Percentiles rank a stretch among this genome's conserved stretches.
These are phyloP conservation scores for Danaus plexippus DNA, from an alignment of 1,140 invertebrate species.

Conservation along the genomic window DNA sequence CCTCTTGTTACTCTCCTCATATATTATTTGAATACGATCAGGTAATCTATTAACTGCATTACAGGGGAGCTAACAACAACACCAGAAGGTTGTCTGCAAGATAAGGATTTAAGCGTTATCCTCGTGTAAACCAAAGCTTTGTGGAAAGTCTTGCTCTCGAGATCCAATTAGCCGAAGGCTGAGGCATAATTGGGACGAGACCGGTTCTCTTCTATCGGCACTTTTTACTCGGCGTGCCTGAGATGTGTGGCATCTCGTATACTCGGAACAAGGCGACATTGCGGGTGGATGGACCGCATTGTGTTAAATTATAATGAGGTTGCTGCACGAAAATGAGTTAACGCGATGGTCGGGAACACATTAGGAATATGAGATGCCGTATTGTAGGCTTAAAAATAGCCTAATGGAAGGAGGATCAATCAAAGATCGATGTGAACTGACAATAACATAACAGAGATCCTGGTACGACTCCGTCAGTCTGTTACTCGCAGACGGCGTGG, in stretches of 20 bases:
- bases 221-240: slow-evolving; percentile 28
- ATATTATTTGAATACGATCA: too few species aligned
- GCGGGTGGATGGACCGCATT: slow-evolving; percentile 5
- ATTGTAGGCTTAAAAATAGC: slow-evolving; percentile 1
- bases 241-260: slow-evolving; percentile 16
- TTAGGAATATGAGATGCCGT: background rate
- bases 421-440: background rate
- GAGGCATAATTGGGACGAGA: slow-evolving; percentile 33
- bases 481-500: slow-evolving; percentile 15
- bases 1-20: too few species aligned
- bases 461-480: slow-evolving; percentile 3
- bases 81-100: too few species aligned
- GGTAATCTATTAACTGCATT: too few species aligned
- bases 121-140: slow-evolving; percentile 4
- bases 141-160: slow-evolving; percentile 14
- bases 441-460: slow-evolving; percentile 5
- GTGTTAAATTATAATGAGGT: slow-evolving; percentile 12
- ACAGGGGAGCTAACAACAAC: too few species aligned
- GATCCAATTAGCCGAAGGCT: slow-evolving; percentile 30
- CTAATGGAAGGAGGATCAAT: background rate
- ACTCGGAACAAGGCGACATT: slow-evolving; percentile 14
- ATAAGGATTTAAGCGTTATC: too few species aligned
- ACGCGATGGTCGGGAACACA: background rate
- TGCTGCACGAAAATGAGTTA: slow-evolving; percentile 13
- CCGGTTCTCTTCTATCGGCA: slow-evolving; percentile 29